Evolutionary conservation across 2,113 vertebrate genomes (phyloP).

Genomic region (Collichthys lucidus): DNA sequence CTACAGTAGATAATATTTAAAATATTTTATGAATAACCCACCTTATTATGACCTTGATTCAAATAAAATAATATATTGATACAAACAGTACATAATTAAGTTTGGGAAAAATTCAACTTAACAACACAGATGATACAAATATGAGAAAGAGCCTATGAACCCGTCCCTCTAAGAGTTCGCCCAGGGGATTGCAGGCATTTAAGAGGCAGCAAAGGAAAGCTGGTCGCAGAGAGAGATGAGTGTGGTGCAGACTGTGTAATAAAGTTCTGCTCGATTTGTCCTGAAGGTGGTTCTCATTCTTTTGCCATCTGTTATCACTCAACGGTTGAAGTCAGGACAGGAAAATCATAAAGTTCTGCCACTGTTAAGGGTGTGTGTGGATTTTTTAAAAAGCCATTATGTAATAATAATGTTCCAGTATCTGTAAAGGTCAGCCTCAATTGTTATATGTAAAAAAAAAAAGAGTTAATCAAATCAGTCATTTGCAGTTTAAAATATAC

Average conservation of each 20-base stretch:
- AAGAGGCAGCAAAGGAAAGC: background rate
- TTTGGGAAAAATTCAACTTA: background rate
- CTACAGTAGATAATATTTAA: background rate
- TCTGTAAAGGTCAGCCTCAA: background rate
- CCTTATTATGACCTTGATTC: background rate
- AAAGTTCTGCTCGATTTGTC: conserved; percentile 23
- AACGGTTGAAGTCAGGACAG: conserved; percentile 27
- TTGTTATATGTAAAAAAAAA: background rate
- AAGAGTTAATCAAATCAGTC: background rate
- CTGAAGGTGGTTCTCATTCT: conserved; percentile 31
- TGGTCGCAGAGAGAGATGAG: conserved; percentile 1
- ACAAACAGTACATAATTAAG: background rate
- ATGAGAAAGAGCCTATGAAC: background rate
- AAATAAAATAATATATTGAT: background rate
- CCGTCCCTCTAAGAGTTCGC: background rate
- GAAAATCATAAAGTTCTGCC: background rate
- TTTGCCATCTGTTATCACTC: conserved; percentile 15
- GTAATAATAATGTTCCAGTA: background rate
- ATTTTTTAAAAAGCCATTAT: background rate
- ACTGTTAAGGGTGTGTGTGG: background rate
- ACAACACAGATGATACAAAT: background rate
- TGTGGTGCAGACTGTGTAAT: conserved; percentile 48
- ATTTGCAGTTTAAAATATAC: conserved; percentile 1
- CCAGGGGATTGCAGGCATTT: background rate
- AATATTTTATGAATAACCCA: background rate